Evolutionary conservation across 1,140 invertebrate species (phyloP), one percentile per base, ranked within the genome.

Genomic region (Nephila pilipes): DNA sequence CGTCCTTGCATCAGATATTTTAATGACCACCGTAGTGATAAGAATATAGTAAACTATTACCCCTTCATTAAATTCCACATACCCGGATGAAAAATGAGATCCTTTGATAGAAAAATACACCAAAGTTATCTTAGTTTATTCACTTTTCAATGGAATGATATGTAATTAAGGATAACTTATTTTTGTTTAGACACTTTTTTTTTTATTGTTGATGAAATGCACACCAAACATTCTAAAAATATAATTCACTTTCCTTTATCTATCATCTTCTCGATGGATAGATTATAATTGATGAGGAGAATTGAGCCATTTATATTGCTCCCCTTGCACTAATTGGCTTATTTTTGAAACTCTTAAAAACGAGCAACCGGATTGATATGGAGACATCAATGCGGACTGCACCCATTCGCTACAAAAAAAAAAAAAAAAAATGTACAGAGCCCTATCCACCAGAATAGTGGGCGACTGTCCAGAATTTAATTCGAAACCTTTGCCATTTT

Each of bases 401-500:
- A 36, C 69, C 69, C 69, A 75, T 14, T 32, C 69, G 18, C 20
- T 75, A 20, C 1, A 4, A 29, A 16, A 25, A 75, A 46, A 10
- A 46, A 46, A 46, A 1, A 46, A 5, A 46, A 46, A 0, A 46
- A 46, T 10, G 46, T 29, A 3, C 69, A 75, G 18, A 32, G 14
- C 14, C 69, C 8, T 75, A 46, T 29, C 69, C 29, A 18, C 29
- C 29, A 18, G 0, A 75, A 18, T 5, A 75, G 32, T 75, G 69
- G 69, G 69, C 69, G 69, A 75, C 32, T 75, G 69, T 75, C 69
- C 29, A 32, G 32, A 75, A 75, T 16, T 18, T 4, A 75, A 75
- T 75, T 75, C 69, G 69, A 75, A 36, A 75, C 63, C 63, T 65
- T n/a, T 65, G 63, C 63, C 12, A 14, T 65, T 65, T 46, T 46